Evolutionary conservation across 2,888 invertebrate species (phyloP).

Genomic region (Hofmannophila pseudospretella): DNA sequence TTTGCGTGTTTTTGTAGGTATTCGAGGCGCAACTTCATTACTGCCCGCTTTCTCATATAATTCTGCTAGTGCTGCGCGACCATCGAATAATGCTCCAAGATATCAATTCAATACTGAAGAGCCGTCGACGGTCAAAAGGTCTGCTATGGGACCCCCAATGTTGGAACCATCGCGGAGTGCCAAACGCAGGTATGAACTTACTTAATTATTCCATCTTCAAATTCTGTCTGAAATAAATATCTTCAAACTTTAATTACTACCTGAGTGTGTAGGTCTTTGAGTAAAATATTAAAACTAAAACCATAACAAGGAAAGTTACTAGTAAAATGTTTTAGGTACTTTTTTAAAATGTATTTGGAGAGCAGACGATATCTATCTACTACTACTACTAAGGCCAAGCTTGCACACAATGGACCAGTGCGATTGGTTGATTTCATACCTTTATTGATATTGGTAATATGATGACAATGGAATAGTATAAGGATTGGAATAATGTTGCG

Average conservation of each 20-base stretch:
- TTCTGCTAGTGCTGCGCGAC: slow-evolving; percentile 22
- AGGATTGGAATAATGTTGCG: too few species aligned
- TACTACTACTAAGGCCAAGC: background rate
- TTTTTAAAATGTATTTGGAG: too few species aligned
- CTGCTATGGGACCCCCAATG: slow-evolving; percentile 59
- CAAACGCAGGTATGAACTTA: slow-evolving; percentile 48
- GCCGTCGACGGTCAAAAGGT: slow-evolving; percentile 23
- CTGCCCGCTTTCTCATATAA: slow-evolving; percentile 30
- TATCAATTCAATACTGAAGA: slow-evolving; percentile 50
- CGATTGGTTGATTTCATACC: background rate
- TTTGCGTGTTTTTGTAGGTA: too few species aligned
- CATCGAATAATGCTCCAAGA: slow-evolving; percentile 39
- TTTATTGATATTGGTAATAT: too few species aligned
- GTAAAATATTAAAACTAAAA: too few species aligned
- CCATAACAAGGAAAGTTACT: too few species aligned
- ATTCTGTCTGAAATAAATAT: too few species aligned
- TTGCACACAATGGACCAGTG: background rate
- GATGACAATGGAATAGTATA: too few species aligned
- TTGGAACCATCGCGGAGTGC: slow-evolving; percentile 39
- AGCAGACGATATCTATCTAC: too few species aligned
- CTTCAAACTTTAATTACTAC: too few species aligned
- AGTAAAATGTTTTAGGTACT: too few species aligned
- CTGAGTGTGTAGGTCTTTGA: background rate
- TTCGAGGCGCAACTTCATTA: slow-evolving; percentile 39
- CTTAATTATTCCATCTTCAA: background rate